Base-by-base conservation (phyloP, 1,140 invertebrate species). In the Xylocopa sonorina region DNA sequence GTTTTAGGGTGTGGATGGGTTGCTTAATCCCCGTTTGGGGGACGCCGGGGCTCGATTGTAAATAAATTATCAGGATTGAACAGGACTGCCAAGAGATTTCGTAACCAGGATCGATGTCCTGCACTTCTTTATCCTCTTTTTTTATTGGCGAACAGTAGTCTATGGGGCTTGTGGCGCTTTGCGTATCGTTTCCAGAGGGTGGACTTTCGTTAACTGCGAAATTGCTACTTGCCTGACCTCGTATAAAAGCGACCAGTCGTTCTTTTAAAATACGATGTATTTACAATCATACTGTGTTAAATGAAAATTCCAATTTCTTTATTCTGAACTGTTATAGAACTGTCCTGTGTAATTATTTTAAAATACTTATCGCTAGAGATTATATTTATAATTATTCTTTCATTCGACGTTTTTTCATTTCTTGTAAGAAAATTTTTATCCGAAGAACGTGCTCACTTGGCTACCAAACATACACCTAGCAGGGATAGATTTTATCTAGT, bases 31-130 rank as follows among this genome's bases (percentile, higher is more conserved):
- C 73, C 29, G 63, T 76, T 67, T 57, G 38, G 24, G 63, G 63
- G 46, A n/a, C 43, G 34, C 5, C 51, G 55, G 60, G 46, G 38
- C 18, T 67, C 41, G 29, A 76, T 76, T 76, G 74, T 76, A 76
- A 76, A 76, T 76, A 76, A 76, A 76, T 68, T 68, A 76, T 76
- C 74, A n/a, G 16, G 51, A 68, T 76, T 76, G 63, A 76, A 68
- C 53, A 27, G 43, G 73, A 27, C 34, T 24, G 3, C 38, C 27
- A 18, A 55, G 51, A 57, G 63, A 68, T 58, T 57, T 67, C n/a
- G 63, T 46, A 1, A 38, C 63, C 6, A 16, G 34, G 62, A 75
- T 75, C 73, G 12, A 32, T 53, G 58, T 62, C 58, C 71, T 24
- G 57, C 10, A 21, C 16, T 48, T 32, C 18, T 55, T 55, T 34